These are phyloP conservation scores for Littorina saxatilis DNA, from an alignment of 1,140 invertebrate genomes.

Conservation along the genomic window DNA sequence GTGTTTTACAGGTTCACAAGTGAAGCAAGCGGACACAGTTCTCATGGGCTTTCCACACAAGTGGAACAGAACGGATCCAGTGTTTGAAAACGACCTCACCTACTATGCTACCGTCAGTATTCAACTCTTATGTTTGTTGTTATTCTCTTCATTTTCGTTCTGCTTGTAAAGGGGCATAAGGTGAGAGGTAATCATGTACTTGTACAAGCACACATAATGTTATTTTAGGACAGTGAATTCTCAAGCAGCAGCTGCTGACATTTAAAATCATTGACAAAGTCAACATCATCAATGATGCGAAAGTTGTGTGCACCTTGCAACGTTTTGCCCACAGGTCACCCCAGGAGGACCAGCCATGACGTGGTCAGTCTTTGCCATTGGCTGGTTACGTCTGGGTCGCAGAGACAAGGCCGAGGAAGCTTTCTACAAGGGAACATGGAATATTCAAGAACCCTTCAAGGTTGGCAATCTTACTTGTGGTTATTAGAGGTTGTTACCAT, in stretches of 20 bases:
- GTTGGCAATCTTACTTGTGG: no score
- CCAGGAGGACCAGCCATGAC: conserved; percentile 77
- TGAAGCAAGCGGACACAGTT: conserved; percentile 78
- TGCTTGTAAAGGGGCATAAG: no score
- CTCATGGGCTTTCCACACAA: conserved; percentile 76
- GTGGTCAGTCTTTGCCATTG: conserved; percentile 76
- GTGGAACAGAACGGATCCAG: conserved; percentile 66
- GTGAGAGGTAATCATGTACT: no score
- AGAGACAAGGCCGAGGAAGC: conserved; percentile 58
- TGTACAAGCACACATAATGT: no score
- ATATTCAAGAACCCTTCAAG: conserved; percentile 45
- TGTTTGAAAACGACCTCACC: conserved; percentile 73
- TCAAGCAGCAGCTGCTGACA: no score
- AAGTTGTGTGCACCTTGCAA: no score
- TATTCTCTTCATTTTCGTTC: no score
- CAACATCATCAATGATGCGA: no score
- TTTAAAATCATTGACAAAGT: no score
- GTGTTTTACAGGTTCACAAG: conserved; percentile 57
- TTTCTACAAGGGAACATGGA: conserved; percentile 32
- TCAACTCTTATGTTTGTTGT: no score
- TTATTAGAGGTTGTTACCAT: no score
- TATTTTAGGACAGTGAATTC: no score
- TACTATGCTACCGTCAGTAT: conserved; percentile 71
- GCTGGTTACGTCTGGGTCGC: conserved; percentile 73
- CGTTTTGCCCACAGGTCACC: conserved; percentile 58